Evolutionary conservation across 2,888 invertebrate genomes (phyloP).

Genomic region (Lasioglossum malachurum): DNA sequence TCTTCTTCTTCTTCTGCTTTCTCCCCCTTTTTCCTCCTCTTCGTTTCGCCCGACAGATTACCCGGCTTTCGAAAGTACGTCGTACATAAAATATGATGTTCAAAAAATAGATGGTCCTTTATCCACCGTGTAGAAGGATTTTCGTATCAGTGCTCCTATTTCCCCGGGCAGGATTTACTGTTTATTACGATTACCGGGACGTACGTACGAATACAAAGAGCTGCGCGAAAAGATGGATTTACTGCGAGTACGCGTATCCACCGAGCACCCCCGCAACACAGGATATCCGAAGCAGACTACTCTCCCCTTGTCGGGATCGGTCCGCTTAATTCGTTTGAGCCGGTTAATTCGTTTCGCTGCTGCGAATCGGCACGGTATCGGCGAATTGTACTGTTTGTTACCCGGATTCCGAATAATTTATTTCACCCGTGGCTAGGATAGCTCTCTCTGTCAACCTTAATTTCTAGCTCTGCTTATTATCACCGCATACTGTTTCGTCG

Average conservation of each 20-base stretch:
- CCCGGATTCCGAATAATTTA: neutral
- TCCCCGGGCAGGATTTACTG: slow-evolving; percentile 51
- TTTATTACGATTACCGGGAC: slow-evolving; percentile 42
- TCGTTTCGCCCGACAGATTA: slow-evolving; percentile 65
- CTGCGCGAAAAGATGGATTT: slow-evolving; percentile 6
- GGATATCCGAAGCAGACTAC: neutral
- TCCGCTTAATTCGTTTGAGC: neutral
- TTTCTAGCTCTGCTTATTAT: neutral
- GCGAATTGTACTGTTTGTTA: neutral
- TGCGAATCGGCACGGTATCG: neutral
- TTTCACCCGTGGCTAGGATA: neutral
- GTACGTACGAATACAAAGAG: slow-evolving; percentile 28
- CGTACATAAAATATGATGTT: slow-evolving; percentile 63
- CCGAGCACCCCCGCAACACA: neutral
- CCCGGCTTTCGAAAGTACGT: slow-evolving; percentile 63
- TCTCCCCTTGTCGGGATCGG: neutral
- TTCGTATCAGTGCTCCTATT: slow-evolving; percentile 48
- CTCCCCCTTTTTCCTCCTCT: slow-evolving; percentile 10
- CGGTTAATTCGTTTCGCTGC: neutral
- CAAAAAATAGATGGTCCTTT: slow-evolving; percentile 57
- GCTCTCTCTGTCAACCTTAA: neutral
- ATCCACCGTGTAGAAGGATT: slow-evolving; percentile 37
- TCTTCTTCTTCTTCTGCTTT: neutral
- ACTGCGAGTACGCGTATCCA: neutral
- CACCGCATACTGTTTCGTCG: neutral